Evolutionary conservation across 2,113 vertebrate genomes (phyloP), one percentile per base, ranked within the genome.

Genomic region (Nyctereutes procyonoides): DNA sequence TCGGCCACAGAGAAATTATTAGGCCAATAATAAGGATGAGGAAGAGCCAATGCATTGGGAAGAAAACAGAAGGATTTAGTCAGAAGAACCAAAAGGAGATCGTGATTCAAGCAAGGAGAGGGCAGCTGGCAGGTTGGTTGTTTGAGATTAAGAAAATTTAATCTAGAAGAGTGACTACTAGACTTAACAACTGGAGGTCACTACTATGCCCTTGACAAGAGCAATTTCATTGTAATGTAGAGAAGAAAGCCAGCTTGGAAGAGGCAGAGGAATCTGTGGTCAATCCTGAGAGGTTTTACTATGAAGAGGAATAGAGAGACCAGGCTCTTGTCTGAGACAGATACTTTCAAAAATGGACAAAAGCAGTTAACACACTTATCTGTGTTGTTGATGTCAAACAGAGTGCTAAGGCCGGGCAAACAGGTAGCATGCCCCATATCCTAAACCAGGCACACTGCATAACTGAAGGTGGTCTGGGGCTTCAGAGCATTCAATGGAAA

Each of bases 121-220:
- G 28, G 26, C 9, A 51, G 73, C 7, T 28, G 73, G 73, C 3
- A 3, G 73, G 43, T 38, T 81, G 73, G 71, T 35, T 82, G 20
- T 22, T n/a, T 38, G 35, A 83, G 43, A 90, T 28, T 55, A 56
- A 82, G 12, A 74, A 92, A n/a, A 96, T 86, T 96, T 86, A 81
- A 81, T 89, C 43, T 69, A 63, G 63, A 93, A 90, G 12, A 81
- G 92, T 2, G 32, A 56, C 28, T 92, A 15, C 85, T 88, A 69
- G 32, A 67, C 84, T 90, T 77, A 86, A 62, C 13, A 74, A 56
- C 3, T 16, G 24, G 65, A 92, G 73, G n/a, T 65, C 53, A 81
- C 38, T 58, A 67, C 43, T 43, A 53, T 35, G n/a, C 67, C n/a
- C 9, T 58, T 77, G 16, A 58, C n/a, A 90, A 92, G 51, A 88